Evolutionary conservation across 2,113 vertebrate species (phyloP).

Genomic region (Hippocampus comes): DNA sequence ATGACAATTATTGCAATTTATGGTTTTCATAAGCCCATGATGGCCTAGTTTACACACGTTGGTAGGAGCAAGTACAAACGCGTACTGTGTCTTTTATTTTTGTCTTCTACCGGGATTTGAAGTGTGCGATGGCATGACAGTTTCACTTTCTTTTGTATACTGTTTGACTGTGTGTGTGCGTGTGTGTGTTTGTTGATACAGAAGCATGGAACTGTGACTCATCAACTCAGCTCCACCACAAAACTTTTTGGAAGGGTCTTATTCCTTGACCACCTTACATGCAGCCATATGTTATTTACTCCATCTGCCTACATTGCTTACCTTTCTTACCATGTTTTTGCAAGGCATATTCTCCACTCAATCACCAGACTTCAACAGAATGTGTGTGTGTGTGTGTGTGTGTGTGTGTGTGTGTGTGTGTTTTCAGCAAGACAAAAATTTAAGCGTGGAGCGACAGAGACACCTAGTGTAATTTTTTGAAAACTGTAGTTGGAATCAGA

Average conservation of each 20-base stretch:
- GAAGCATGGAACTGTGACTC: conserved; percentile 49
- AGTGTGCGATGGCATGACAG: conserved; percentile 51
- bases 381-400: background rate
- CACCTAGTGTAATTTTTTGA: conserved; percentile 63
- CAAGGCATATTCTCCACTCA: conserved; percentile 46
- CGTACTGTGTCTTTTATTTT: conserved; percentile 38
- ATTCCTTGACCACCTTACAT: conserved; percentile 72
- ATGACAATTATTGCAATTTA: background rate
- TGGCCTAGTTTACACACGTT: background rate
- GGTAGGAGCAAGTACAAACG: conserved; percentile 4
- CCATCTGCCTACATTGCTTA: conserved; percentile 47
- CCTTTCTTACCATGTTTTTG: conserved; percentile 54
- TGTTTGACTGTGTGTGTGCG: conserved; percentile 57
- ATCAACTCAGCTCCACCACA: conserved; percentile 62
- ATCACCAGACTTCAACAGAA: conserved; percentile 23
- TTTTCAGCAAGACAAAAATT: conserved; percentile 24
- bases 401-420: background rate
- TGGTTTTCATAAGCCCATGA: background rate
- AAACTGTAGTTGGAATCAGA: background rate
- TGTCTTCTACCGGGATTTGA: conserved; percentile 47
- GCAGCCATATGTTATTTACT: conserved; percentile 72
- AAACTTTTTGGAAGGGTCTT: conserved; percentile 72
- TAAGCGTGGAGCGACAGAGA: conserved; percentile 75
- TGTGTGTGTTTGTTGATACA: conserved; percentile 14
- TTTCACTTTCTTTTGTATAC: conserved; percentile 58